A percentile compares a stretch with the other conserved stretches of the same genome.
Conservation (phyloP, 2,888 invertebrate species). For the Asteroscopus sphinx region DNA sequence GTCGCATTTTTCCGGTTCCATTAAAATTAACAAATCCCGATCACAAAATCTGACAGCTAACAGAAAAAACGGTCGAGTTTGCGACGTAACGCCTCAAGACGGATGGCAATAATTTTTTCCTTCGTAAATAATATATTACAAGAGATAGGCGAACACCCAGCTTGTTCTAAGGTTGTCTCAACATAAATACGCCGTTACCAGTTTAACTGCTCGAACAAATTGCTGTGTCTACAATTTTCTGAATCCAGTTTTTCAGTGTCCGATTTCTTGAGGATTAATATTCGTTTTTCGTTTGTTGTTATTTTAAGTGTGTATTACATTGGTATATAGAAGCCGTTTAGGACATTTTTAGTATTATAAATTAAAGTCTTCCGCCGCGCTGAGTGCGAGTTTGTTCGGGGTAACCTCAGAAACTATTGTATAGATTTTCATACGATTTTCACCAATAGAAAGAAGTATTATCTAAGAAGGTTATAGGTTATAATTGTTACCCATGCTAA, state of each 20-base stretch:
- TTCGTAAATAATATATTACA: conserved; percentile 51
- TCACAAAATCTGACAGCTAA: conserved; percentile 7
- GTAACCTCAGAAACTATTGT: no score
- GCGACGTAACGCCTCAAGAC: conserved; percentile 10
- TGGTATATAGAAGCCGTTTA: no score
- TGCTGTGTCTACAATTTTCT: conserved; percentile 50
- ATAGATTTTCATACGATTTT: no score
- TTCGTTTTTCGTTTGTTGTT: conserved; percentile 19
- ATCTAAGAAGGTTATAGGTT: no score
- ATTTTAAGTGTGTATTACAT: not conserved
- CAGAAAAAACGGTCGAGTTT: conserved; percentile 7
- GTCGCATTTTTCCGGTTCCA: not conserved
- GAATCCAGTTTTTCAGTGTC: conserved; percentile 51
- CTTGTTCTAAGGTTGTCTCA: conserved; percentile 55
- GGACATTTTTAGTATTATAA: no score
- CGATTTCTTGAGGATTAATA: conserved; percentile 40
- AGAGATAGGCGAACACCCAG: conserved; percentile 38
- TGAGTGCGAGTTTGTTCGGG: no score
- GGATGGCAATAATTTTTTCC: conserved; percentile 33
- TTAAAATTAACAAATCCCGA: not conserved
- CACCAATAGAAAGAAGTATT: no score
- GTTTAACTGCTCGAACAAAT: conserved; percentile 53
- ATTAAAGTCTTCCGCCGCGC: no score
- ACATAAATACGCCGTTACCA: conserved; percentile 53
- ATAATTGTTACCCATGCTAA: no score